phyloP scores from a whole-genome alignment of 2,888 invertebrate species.

The Crioceris asparagi region DNA sequence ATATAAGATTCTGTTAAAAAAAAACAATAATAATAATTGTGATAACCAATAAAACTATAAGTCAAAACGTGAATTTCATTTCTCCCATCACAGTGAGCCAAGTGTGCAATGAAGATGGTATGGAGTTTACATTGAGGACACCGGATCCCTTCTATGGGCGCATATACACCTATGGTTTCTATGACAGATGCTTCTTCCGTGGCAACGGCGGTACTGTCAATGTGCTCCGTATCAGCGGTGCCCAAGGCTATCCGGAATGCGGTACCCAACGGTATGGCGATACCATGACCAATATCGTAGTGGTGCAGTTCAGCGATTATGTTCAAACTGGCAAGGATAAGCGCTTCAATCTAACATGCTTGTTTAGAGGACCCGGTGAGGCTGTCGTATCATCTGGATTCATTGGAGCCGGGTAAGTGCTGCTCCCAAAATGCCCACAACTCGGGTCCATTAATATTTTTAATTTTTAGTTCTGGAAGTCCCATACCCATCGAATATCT shows the following conservation, averaged over 20 bases:
- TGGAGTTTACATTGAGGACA: slow-evolving; percentile 83
- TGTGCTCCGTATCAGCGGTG: slow-evolving; percentile 74
- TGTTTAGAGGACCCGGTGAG: slow-evolving; percentile 85
- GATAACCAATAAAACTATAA: background rate
- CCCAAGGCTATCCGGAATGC: slow-evolving; percentile 89
- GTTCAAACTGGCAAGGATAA: slow-evolving; percentile 87
- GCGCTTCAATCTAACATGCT: slow-evolving; percentile 84
- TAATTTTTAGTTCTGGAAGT: slow-evolving; percentile 64
- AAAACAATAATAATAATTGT: too few relatives aligned
- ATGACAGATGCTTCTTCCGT: slow-evolving; percentile 82
- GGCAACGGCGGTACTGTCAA: slow-evolving; percentile 81
- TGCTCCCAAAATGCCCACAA: background rate
- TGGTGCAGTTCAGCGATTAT: slow-evolving; percentile 87
- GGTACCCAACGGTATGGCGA: slow-evolving; percentile 81
- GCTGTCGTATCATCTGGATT: slow-evolving; percentile 88
- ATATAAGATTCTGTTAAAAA: too few relatives aligned
- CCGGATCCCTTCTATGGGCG: slow-evolving; percentile 83
- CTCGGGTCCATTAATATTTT: too few relatives aligned
- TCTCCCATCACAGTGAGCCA: slow-evolving; percentile 58
- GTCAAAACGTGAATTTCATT: background rate
- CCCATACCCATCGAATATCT: slow-evolving; percentile 88
- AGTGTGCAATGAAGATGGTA: slow-evolving; percentile 86
- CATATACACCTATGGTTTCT: slow-evolving; percentile 86
- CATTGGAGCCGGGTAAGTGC: slow-evolving; percentile 67
- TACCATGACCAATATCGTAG: slow-evolving; percentile 87